phyloP scores from a whole-genome alignment of 2,888 invertebrate species.

The Ophonus ardosiacus region DNA sequence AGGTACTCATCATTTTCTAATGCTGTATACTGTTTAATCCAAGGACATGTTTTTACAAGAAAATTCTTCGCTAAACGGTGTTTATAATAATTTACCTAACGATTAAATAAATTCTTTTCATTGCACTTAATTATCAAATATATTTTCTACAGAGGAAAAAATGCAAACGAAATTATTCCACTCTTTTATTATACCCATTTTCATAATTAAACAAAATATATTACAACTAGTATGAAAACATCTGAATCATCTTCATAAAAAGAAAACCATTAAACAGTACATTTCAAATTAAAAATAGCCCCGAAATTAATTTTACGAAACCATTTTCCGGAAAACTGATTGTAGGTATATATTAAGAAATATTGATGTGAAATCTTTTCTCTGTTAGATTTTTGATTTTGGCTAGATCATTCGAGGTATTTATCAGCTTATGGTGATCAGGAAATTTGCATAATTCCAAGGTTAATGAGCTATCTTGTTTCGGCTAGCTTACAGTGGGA shows the following conservation, averaged over 20 bases:
- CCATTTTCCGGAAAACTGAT: conserved; percentile 8
- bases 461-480: conserved; percentile 53
- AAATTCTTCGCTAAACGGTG: conserved; percentile 50
- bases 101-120: conserved; percentile 51
- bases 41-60: conserved; percentile 40
- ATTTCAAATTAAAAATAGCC: not conserved
- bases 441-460: conserved; percentile 55
- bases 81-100: conserved; percentile 38
- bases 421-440: conserved; percentile 53
- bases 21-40: conserved; percentile 36
- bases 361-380: conserved; percentile 5
- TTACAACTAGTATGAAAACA: not conserved
- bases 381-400: conserved; percentile 17
- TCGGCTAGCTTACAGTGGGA: conserved; percentile 45
- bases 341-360: not conserved
- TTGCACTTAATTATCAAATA: conserved; percentile 44
- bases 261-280: not conserved
- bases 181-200: not conserved
- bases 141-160: conserved; percentile 6
- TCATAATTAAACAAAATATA: conserved; percentile 6
- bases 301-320: not conserved
- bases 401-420: conserved; percentile 43
- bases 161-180: not conserved
- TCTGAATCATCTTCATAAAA: not conserved
- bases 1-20: conserved; percentile 47